Base-by-base conservation (phyloP, 2,888 invertebrate species). In the Oxyteleia sp. region DNA sequence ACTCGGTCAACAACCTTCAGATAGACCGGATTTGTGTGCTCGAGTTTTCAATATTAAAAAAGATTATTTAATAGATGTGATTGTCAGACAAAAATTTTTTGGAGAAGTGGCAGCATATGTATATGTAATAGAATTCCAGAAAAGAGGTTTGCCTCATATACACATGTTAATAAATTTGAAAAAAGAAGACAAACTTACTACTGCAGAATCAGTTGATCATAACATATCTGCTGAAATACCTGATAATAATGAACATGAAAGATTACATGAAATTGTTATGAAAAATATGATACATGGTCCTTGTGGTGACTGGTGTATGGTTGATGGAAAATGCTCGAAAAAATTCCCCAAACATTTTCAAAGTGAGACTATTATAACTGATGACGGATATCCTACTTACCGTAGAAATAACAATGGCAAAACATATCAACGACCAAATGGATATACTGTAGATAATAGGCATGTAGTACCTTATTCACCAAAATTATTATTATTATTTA, bases 401-500 rank as follows among this genome's bases (percentile, higher is more conserved):
- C 82, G 81, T 20, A 71, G 88, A 71, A 76, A 82, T 38, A 75
- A 89, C 72, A 84, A 55, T 64, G 86, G 84, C 26, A 76, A 32
- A 15, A 57, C 29, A 20, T 84, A 85, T 49, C 71, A 84, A 59
- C 71, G 83, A 38, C 15, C 38, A 26, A 26, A 49, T 13, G 85
- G 82, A 41, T 63, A 84, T n/a, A n/a, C n/a, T n/a, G n/a, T n/a
- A n/a, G n/a, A n/a, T n/a, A n/a, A n/a, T n/a, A n/a, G n/a, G n/a
- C 90, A 88, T 87, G 88, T 90, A 23, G 92, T 93, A 10, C 90
- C 90, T 16, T 90, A 85, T 51, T 79, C 72, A 74, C 75, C 84
- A 10, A 35, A 38, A 47, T 74, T 88, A n/a, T 29, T 53, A n/a
- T 18, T 11, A 15, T 35, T 55, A 2, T 88, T 88, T 51, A 85